These are phyloP conservation scores for Drosophila borealis DNA, from an alignment of 2,888 invertebrate genomes.

Conservation along the genomic window DNA sequence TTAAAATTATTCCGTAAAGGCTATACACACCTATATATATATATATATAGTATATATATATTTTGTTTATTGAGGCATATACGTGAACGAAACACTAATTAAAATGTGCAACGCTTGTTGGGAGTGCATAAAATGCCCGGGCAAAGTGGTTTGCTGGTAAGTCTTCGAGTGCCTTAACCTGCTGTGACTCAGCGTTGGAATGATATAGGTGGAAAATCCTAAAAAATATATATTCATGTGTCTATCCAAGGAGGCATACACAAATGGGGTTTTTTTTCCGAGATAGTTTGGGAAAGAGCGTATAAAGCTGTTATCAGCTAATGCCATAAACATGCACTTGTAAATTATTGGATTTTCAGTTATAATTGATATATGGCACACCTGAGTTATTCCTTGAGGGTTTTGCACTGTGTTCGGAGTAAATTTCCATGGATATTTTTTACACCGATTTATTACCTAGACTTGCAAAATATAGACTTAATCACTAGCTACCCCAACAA, in stretches of 20 bases:
- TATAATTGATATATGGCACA: neutral
- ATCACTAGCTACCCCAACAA: no score
- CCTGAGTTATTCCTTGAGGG: no score
- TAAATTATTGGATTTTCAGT: neutral
- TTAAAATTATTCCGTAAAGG: constrained; percentile 1
- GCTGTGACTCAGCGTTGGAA: constrained; percentile 26
- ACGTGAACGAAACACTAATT: constrained; percentile 24
- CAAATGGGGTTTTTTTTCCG: neutral
- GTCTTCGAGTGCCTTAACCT: constrained; percentile 30
- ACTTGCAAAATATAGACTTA: no score
- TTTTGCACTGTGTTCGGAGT: no score
- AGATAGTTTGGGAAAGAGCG: neutral
- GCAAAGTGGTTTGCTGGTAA: constrained; percentile 82
- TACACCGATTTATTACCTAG: no score
- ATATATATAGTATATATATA: constrained; percentile 4
- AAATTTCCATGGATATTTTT: no score
- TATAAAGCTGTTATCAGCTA: neutral
- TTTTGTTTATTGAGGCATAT: constrained; percentile 9
- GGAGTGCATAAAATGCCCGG: constrained; percentile 82
- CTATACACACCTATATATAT: constrained; percentile 16
- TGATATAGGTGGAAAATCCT: constrained; percentile 11
- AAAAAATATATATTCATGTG: neutral
- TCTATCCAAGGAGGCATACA: no score
- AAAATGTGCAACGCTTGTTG: constrained; percentile 81
- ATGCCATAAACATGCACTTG: neutral